Evolutionary conservation across 2,888 invertebrate species (phyloP), one percentile per base, ranked within the genome.

Genomic region (Sarcophaga variegata): DNA sequence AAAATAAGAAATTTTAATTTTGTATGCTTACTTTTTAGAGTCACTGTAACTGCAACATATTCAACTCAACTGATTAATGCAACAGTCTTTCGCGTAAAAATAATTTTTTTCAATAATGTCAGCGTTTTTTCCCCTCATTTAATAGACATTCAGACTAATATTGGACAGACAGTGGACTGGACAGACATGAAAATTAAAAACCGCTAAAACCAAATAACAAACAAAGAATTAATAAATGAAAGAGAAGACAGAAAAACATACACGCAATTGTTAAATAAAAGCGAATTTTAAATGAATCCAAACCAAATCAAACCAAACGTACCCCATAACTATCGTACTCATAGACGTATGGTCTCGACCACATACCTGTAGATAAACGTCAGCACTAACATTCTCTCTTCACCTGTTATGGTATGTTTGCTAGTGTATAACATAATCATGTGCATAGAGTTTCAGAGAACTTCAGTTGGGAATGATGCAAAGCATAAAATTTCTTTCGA

Each of bases 241-340:
- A 54, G 17, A 54, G n/a, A 62, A 77, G 10, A 62, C 22, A 37
- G 22, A 81, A 83, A 62, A 66, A 66, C 76, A 79, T 76, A 66
- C 81, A 86, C 78, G 78, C 82, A 86, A 81, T 78, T 74, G 76
- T 76, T 84, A 75, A 80, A 63, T 80, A 54, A 84, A 76, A 79
- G 12, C 66, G 27, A 71, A 54, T 80, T 74, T n/a, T 11, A 54
- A 66, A 66, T 54, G 64, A 71, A 77, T 37, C 45, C 67, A 62
- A 37, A 69, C 20, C 70, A 70, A 49, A 66, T 37, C n/a, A 54
- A 22, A 25, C 47, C n/a, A 54, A 22, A 25, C 47, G 37, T 22
- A 70, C 25, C 20, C 10, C 62, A 75, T 10, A 37, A 37, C 10
- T 8, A 37, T 3, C 37, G 37, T 37, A 37, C 37, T 60, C 12